A percentile compares a stretch with the other conserved stretches of the same genome.
phyloP scores from a whole-genome alignment of 1,140 invertebrate genomes.

The Paracyclopina nana region DNA sequence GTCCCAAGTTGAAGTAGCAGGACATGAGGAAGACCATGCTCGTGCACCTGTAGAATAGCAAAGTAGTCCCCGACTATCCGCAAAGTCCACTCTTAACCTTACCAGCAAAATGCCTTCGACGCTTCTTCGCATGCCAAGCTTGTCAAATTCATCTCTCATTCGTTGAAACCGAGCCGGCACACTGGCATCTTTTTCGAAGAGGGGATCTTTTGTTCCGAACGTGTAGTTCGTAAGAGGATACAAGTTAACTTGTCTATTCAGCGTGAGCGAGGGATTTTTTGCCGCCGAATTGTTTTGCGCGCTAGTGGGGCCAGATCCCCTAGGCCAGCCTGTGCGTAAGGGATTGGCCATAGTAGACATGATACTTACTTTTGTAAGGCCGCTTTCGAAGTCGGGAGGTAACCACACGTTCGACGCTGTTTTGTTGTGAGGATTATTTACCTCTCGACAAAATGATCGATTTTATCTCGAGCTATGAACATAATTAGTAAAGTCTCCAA shows the following conservation, averaged over 20 bases:
- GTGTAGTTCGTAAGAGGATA: constrained; percentile 98
- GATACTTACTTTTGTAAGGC: too few relatives aligned
- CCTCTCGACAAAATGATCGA: too few relatives aligned
- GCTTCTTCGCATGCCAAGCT: constrained; percentile 25
- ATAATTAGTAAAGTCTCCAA: too few relatives aligned
- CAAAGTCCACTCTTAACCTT: too few relatives aligned
- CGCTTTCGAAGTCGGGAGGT: too few relatives aligned
- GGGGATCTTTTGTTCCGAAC: constrained; percentile 94
- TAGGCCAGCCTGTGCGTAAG: constrained; percentile 6
- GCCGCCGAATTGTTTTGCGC: neutral
- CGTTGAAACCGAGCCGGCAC: constrained; percentile 92
- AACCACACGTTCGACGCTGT: too few relatives aligned
- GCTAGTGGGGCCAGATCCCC: neutral
- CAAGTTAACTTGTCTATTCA: constrained; percentile 16
- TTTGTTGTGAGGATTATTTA: too few relatives aligned
- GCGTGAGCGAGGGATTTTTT: constrained; percentile 7
- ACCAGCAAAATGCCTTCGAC: constrained; percentile 12
- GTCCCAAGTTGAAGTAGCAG: constrained; percentile 89
- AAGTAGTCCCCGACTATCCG: too few relatives aligned
- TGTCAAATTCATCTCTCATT: constrained; percentile 96
- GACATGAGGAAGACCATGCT: constrained; percentile 94
- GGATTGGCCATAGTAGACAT: too few relatives aligned
- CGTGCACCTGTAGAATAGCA: too few relatives aligned
- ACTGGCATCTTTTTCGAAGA: constrained; percentile 96
- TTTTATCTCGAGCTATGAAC: too few relatives aligned